Evolutionary conservation across 2,888 invertebrate genomes (phyloP).

Genomic region (Kuschelorhynchus macadamiae): DNA sequence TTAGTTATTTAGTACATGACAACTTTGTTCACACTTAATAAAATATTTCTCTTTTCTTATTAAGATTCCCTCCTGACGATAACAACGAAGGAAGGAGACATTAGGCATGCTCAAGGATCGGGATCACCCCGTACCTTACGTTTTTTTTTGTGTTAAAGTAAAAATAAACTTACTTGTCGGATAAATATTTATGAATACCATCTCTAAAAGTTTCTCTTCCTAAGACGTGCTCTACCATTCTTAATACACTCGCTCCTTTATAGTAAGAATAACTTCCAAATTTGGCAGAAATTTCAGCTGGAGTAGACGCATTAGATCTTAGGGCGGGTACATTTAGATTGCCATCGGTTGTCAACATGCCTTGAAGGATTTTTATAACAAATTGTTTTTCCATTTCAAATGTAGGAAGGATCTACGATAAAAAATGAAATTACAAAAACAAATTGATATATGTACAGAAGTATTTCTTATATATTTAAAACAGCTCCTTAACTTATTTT

Average conservation of each 20-base stretch:
- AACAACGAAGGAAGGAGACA: no score
- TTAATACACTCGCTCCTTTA: constrained; percentile 47
- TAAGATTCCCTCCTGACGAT: no score
- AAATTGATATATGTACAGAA: background rate
- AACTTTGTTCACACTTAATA: no score
- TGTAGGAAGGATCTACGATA: background rate
- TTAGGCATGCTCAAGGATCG: no score
- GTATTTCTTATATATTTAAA: background rate
- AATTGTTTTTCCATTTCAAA: no score
- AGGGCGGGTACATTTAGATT: constrained; percentile 25
- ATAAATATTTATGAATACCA: constrained; percentile 39
- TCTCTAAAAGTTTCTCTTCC: constrained; percentile 20
- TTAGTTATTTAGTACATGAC: no score
- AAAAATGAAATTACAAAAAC: background rate
- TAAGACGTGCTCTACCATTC: constrained; percentile 44
- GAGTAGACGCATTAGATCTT: constrained; percentile 36
- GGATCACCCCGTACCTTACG: no score
- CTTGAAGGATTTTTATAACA: no score
- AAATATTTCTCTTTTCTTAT: no score
- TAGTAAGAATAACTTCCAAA: constrained; percentile 49
- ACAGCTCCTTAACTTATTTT: no score
- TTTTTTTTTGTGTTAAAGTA: no score
- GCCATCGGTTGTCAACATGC: constrained; percentile 41
- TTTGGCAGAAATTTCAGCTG: constrained; percentile 36
- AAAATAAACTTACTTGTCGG: constrained; percentile 35